Conservation (phyloP, 2,113 vertebrate genomes). For the Leptodactylus fuscus region DNA sequence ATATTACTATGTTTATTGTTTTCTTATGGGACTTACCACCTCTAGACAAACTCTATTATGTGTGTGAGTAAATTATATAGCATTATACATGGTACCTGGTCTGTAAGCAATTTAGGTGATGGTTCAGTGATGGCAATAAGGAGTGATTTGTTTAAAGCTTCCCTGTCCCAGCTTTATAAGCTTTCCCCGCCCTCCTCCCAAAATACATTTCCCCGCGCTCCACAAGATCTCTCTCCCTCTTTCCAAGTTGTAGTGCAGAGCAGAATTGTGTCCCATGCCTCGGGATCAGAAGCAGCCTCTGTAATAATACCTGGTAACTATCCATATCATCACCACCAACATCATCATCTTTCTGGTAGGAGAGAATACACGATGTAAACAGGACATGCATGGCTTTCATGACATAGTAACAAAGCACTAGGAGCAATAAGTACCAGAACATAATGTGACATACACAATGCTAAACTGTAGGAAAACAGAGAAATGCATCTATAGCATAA, state of each 20-base stretch:
- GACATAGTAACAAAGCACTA: constrained; percentile 29
- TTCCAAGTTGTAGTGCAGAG: constrained; percentile 74
- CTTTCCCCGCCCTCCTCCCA: neutral
- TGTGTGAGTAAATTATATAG: constrained; percentile 54
- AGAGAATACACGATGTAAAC: constrained; percentile 85
- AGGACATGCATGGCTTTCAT: constrained; percentile 60
- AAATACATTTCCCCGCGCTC: neutral
- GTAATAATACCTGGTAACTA: constrained; percentile 98
- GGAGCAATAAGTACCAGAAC: neutral
- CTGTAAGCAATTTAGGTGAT: constrained; percentile 61
- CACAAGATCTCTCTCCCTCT: constrained; percentile 55
- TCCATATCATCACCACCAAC: constrained; percentile 96
- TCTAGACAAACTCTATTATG: neutral
- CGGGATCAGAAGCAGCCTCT: constrained; percentile 77
- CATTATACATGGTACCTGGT: constrained; percentile 46
- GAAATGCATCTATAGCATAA: neutral
- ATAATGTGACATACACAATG: neutral
- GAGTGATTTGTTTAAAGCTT: constrained; percentile 64
- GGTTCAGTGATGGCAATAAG: constrained; percentile 66
- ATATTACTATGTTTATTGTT: neutral
- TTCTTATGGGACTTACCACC: neutral
- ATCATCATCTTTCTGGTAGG: constrained; percentile 89
- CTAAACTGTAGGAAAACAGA: neutral
- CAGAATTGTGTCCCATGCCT: constrained; percentile 87
- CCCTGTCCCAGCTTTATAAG: constrained; percentile 54